phyloP scores from a whole-genome alignment of 1,140 invertebrate species.

The Medauroidea extradentata region DNA sequence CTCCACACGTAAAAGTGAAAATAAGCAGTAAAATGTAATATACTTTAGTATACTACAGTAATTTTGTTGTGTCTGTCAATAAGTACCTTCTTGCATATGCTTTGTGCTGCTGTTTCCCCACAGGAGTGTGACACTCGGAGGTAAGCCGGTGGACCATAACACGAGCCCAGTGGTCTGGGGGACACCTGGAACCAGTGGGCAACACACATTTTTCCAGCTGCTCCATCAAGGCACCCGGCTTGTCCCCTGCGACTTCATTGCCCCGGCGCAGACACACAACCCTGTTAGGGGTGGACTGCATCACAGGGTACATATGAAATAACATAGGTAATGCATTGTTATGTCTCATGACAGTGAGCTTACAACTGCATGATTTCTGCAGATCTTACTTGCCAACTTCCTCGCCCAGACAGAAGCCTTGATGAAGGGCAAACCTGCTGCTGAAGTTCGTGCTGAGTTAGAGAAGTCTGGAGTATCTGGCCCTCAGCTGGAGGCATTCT shows the following conservation, averaged over 20 bases:
- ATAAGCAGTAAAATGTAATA: too few species aligned
- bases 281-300: constrained; percentile 73
- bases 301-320: constrained; percentile 56
- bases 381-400: constrained; percentile 95
- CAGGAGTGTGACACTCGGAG: constrained; percentile 47
- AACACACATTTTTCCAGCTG: constrained; percentile 96
- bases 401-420: constrained; percentile 98
- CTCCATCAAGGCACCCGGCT: constrained; percentile 87
- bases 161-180: constrained; percentile 94
- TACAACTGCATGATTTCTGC: too few species aligned
- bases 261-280: constrained; percentile 89
- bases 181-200: constrained; percentile 99
- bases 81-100: too few species aligned
- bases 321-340: too few species aligned
- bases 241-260: constrained; percentile 97
- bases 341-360: too few species aligned
- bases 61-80: too few species aligned
- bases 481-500: constrained; percentile 69
- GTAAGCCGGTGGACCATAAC: constrained; percentile 67
- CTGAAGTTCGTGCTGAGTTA: constrained; percentile 72
- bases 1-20: too few species aligned
- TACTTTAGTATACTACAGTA: too few species aligned
- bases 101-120: too few species aligned
- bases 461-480: constrained; percentile 65
- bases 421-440: constrained; percentile 84